A percentile compares a stretch with the other conserved stretches of the same genome.
These are phyloP conservation scores for Trinectes maculatus DNA, from an alignment of 2,113 vertebrate species.

Conservation along the genomic window DNA sequence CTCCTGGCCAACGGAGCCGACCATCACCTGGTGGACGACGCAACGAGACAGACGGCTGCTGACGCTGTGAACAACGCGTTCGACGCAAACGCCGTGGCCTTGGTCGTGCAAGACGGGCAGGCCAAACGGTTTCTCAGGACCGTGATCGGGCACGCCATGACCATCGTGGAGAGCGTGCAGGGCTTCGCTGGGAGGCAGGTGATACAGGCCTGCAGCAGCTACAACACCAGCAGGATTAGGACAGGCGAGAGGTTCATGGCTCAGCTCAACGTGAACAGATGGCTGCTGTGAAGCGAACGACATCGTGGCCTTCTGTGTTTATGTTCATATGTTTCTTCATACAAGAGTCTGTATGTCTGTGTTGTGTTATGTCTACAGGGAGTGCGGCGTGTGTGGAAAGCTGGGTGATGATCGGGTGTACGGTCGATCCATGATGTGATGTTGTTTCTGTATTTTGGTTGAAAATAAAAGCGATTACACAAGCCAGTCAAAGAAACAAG, in stretches of 20 bases:
- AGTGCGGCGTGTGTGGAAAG: no score
- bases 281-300: constrained; percentile 14
- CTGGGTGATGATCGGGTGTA: no score
- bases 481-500: no score
- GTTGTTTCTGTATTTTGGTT: no score
- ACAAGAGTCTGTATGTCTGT: no score
- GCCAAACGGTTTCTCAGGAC: background rate
- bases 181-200: constrained; percentile 10
- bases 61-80: background rate
- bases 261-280: constrained; percentile 8
- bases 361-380: no score
- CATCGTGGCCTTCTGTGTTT: no score
- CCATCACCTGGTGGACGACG: rapidly evolving
- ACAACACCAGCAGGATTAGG: background rate
- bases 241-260: constrained; percentile 12
- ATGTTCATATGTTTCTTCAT: no score
- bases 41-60: rapidly evolving
- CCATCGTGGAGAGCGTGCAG: constrained; percentile 1
- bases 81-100: rapidly evolving
- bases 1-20: background rate
- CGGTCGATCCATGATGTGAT: no score
- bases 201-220: background rate
- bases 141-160: background rate
- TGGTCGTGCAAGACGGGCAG: rapidly evolving
- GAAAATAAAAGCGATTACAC: no score